Base-by-base conservation (phyloP, 1,140 invertebrate genomes). In the Steinernema feltiae region DNA sequence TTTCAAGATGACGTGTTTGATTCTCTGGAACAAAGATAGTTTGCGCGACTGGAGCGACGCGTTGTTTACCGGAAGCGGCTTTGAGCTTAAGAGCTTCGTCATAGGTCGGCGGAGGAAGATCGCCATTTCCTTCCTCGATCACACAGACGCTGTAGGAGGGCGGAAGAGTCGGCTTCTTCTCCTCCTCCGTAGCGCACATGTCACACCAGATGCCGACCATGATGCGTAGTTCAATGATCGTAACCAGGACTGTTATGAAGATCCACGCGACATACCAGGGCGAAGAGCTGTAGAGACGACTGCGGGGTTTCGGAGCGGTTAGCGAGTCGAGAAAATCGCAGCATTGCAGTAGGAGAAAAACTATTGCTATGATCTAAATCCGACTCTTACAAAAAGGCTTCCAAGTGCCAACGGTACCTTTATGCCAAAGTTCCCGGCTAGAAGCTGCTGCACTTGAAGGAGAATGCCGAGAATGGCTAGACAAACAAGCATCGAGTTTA, bases 121-220 rank as follows among this genome's bases (percentile, higher is more conserved):
- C 53, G 53, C 24, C 24, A 21, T 7, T 21, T 3, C 53, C 53
- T 27, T 63, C 7, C 24, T 63, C 53, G 24, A 63, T 63, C 15
- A 63, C 53, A 21, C 53, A 63, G 15, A 63, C 53, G 53, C 53
- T 63, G 53, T 63, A 63, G 53, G 53, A 63, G 15, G 53, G 53
- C 3, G 53, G 53, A 12, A 63, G 53, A 12, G 24, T 3, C 2
- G 53, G 53, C 53, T 63, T 63, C 53, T n/a, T 63, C 24, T 63
- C 53, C 53, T 63, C 53, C 3, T 63, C 53, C 3, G 2, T 7
- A 7, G 53, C 12, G 24, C 15, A n/a, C 24, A 63, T n/a, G 24
- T 63, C 53, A 27, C 53, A 63, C 53, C 53, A 63, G 53, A 63
- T 63, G 7, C 53, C 53, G 24, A 63, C 53, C 15, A 63, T 15